Conservation (phyloP, 1,140 invertebrate species). For the Ips nitidus region DNA sequence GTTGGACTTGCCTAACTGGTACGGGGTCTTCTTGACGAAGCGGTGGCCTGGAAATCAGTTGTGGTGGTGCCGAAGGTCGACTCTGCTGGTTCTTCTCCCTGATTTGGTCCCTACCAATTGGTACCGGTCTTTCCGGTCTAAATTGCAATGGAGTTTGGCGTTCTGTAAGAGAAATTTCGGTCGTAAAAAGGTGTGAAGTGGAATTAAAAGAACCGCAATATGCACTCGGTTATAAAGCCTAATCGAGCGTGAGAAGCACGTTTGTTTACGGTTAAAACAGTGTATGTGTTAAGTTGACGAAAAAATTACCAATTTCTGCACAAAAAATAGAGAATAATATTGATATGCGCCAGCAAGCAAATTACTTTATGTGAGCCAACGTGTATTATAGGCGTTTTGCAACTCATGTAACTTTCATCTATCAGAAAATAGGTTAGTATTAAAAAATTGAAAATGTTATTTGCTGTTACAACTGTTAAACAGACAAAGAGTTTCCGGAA, state of each 20-base stretch:
- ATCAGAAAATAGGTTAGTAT: no score
- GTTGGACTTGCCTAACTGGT: conserved; percentile 8
- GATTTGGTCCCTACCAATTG: conserved; percentile 38
- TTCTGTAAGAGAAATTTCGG: conserved; percentile 33
- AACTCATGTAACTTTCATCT: no score
- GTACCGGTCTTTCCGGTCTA: conserved; percentile 58
- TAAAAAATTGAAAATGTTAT: no score
- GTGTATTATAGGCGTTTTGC: no score
- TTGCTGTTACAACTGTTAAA: no score
- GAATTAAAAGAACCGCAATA: background rate
- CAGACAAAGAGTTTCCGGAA: no score
- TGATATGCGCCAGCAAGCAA: no score
- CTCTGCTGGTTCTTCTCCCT: conserved; percentile 29
- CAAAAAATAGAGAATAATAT: no score
- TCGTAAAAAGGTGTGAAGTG: background rate
- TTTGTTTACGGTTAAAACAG: no score
- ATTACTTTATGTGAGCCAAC: no score
- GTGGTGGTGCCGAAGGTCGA: conserved; percentile 11
- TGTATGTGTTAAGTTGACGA: no score
- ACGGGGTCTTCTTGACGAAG: conserved; percentile 32
- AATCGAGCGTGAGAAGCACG: background rate
- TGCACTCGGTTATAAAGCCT: background rate
- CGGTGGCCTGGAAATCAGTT: conserved; percentile 23
- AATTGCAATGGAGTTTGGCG: conserved; percentile 54
- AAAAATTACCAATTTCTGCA: no score